Evolutionary conservation across 2,797 vertebrate species (phyloP), one percentile per base, ranked within the genome.

Genomic region (Ceyx erithaca): DNA sequence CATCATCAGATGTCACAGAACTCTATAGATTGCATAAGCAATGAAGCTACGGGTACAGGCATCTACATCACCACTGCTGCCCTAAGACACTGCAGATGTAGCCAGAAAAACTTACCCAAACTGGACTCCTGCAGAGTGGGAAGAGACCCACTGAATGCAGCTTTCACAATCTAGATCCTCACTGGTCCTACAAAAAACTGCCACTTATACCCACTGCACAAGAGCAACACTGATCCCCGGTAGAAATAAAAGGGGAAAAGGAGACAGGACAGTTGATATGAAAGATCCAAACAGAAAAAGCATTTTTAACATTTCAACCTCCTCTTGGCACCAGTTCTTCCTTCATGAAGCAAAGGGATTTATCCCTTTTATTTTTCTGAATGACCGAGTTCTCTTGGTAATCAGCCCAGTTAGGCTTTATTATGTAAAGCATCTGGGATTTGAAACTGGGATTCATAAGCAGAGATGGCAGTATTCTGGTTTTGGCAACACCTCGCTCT

Each of bases 391-490:
- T 75, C 91, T 95, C 64, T 96, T 96, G 96, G 95, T 91, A 86
- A 92, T 96, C 83, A 92, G 96, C 95, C 96, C 95, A 92, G 94
- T 85, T 92, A 64, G 95, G 90, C 94, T 96, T 96, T 96, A 96
- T 96, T 96, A 96, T 96, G 96, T 94, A 96, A 96, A 95, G 90
- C 88, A 95, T 95, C 88, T 90, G 58, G 95, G 92, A 93, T 96
- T 96, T 96, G 85, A 96, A 96, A 96, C 95, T 93, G 68, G 85
- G 92, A 95, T 95, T 96, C 96, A 96, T 96, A 96, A 96, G 95
- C 91, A 91, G 95, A 94, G 83, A 95, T 95, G 95, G 92, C 94
- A 95, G 91, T 77, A 93, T 93, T 95, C 95, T 85, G 45, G 4
- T 87, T 96, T 76, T 96, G 92, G 96, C 96, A 96, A 90, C 71